Conservation (phyloP, 2,113 vertebrate species). For the Monarcha castaneiventris region DNA sequence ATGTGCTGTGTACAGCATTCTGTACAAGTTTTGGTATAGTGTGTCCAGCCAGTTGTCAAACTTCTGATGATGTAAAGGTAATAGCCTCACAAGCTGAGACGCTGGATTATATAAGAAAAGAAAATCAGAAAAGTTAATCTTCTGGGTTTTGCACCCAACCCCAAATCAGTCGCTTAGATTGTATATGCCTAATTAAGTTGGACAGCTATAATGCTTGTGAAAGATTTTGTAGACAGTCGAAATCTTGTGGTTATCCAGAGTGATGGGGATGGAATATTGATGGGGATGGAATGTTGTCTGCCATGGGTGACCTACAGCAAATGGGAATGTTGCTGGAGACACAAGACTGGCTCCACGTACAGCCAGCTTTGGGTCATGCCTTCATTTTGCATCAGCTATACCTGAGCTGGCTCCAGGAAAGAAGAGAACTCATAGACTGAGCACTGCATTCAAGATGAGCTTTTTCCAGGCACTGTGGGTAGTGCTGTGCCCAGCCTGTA, state of each 20-base stretch:
- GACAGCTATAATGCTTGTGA: not conserved
- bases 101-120: not conserved
- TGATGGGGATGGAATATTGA: not conserved
- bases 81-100: not conserved
- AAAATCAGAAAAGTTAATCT: not conserved
- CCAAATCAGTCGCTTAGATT: not conserved
- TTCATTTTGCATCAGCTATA: not conserved
- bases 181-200: not conserved
- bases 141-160: not conserved
- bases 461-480: not conserved
- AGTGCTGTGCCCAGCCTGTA: not conserved
- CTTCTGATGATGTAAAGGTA: not conserved
- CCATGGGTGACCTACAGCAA: not conserved
- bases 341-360: accelerated
- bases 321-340: not conserved
- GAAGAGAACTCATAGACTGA: not conserved
- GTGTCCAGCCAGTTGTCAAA: not conserved
- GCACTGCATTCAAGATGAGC: not conserved
- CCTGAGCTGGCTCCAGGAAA: not conserved
- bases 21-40: not conserved
- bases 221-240: not conserved
- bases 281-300: not conserved
- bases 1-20: not conserved
- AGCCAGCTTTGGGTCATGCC: not conserved
- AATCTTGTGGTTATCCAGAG: not conserved